Conservation (phyloP, 2,113 vertebrate genomes). For the Lontra canadensis region DNA sequence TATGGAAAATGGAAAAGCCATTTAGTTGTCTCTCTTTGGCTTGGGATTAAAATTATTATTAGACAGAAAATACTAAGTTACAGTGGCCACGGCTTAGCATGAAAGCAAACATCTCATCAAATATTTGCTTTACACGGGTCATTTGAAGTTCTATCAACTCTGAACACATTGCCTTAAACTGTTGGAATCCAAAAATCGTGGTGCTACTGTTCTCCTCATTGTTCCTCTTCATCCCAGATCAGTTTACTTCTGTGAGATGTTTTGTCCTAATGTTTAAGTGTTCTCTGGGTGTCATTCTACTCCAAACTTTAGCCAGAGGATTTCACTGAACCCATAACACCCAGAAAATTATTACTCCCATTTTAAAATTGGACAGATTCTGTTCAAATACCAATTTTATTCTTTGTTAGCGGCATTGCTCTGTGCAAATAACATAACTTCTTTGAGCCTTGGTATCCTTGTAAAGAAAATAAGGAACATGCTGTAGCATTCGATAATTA, state of each 20-base stretch:
- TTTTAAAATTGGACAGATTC: not conserved
- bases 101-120: constrained; percentile 49
- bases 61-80: not conserved
- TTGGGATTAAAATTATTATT: constrained; percentile 41
- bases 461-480: not conserved
- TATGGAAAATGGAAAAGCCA: constrained; percentile 21
- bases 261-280: not conserved
- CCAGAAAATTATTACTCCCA: not conserved
- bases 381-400: not conserved
- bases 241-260: not conserved
- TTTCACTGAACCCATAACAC: not conserved
- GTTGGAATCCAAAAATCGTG: not conserved
- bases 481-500: not conserved
- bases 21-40: not conserved
- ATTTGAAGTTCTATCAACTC: constrained; percentile 60
- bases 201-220: not conserved
- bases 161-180: constrained; percentile 33
- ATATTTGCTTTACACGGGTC: constrained; percentile 62
- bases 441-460: not conserved
- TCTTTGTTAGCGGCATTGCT: not conserved
- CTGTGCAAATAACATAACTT: not conserved
- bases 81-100: not conserved
- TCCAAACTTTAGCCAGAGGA: not conserved
- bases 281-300: not conserved
- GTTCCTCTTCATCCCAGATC: not conserved